Evolutionary conservation across 2,113 vertebrate species (phyloP).

Genomic region (Trichomycterus rosablanca): DNA sequence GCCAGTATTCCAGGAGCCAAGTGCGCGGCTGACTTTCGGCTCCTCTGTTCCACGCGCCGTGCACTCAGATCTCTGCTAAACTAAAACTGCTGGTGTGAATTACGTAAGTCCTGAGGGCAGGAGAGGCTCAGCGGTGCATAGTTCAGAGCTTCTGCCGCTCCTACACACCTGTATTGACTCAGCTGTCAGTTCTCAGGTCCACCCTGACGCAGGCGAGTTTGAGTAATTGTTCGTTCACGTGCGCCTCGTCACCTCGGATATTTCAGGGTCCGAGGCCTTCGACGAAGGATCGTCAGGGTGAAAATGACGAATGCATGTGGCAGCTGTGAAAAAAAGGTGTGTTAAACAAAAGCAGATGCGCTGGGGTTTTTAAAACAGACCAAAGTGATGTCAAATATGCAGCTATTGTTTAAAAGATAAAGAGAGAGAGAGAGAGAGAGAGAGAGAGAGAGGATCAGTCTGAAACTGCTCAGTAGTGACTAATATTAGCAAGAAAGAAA

Average conservation of each 20-base stretch:
- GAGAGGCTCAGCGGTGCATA: not conserved
- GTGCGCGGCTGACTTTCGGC: too few species aligned
- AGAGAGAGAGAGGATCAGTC: constrained; percentile 8
- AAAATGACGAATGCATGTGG: not conserved
- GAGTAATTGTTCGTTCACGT: not conserved
- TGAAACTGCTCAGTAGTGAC: constrained; percentile 17
- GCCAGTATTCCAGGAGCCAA: too few species aligned
- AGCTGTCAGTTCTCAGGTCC: not conserved
- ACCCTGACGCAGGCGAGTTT: not conserved
- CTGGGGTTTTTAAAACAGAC: not conserved
- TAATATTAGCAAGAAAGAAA: constrained; percentile 31
- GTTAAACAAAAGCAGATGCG: not conserved
- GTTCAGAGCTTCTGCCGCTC: not conserved
- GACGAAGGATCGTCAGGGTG: not conserved
- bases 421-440: not conserved
- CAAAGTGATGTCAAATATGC: not conserved
- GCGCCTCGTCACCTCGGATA: not conserved
- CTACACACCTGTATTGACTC: not conserved
- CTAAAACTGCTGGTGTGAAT: too few species aligned
- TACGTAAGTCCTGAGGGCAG: not conserved
- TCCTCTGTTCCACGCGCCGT: too few species aligned
- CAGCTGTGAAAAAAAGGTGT: not conserved
- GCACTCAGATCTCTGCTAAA: too few species aligned
- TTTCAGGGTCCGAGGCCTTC: not conserved
- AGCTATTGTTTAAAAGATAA: not conserved